Base-by-base conservation (phyloP, 1,140 invertebrate genomes). In the Pollicipes pollicipes region DNA sequence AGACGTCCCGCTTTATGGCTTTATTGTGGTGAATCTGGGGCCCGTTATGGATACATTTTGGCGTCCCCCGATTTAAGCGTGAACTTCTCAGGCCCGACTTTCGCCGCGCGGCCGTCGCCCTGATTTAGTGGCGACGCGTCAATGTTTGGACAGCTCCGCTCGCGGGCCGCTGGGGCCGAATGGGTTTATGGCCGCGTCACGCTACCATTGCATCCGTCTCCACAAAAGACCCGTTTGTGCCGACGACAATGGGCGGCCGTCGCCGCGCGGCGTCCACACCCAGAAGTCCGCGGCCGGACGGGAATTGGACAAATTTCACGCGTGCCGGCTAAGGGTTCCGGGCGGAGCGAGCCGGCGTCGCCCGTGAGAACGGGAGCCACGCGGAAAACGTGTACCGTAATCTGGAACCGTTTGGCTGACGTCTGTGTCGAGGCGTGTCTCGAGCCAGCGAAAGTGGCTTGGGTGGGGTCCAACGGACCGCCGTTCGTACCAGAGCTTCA, bases 51-150 rank as follows among this genome's bases (percentile, higher is more conserved):
- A 10, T 21, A 58, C 45, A 58, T 58, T 58, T 35, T 58, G 17
- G 45, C 45, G 45, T 58, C 45, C 45, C 45, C 45, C 45, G 45
- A 58, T 58, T 58, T 58, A 58, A 58, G 45, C 45, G 45, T 58
- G 45, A 58, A 58, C 45, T 58, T 58, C 45, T 58, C 45, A 58
- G 45, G 45, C 6, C 2, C 6, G 6, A 10, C 13, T 58, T 21
- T 58, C 45, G 2, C 10, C 45, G 6, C 35, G 6, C 35, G 35
- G 35, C 35, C 6, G 6, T 35, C 35, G 17, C 45, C 13, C 13
- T 58, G 45, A 58, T 58, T 58, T 58, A 58, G 45, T 3, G 45
- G 13, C 45, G 45, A 21, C 13, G 6, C 45, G 45, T 58, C 45
- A 58, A 58, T 58, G 45, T 58, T 58, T 58, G 45, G 45, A 58